These are phyloP conservation scores for Microctenopoma lineatum DNA, from an alignment of 2,797 vertebrate genomes.

Conservation along the genomic window DNA sequence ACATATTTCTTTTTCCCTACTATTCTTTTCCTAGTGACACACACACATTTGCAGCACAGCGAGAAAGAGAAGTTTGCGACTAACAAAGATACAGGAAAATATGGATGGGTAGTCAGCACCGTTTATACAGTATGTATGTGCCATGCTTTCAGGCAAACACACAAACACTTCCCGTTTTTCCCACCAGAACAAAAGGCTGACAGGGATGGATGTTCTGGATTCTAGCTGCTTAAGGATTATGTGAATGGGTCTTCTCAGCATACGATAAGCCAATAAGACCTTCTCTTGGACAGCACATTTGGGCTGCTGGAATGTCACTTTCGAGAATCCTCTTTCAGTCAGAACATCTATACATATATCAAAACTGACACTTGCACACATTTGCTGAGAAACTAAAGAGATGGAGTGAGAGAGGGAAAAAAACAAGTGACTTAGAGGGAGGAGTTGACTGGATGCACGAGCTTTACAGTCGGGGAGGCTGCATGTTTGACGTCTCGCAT, in stretches of 20 bases:
- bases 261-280: constrained; percentile 72
- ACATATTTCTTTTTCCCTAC: constrained; percentile 30
- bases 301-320: constrained; percentile 58
- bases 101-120: constrained; percentile 27
- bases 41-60: constrained; percentile 33
- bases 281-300: constrained; percentile 66
- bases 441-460: constrained; percentile 8
- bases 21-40: constrained; percentile 35
- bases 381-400: constrained; percentile 31
- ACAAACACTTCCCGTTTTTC: constrained; percentile 45
- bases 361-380: constrained; percentile 52
- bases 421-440: constrained; percentile 3
- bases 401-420: not conserved
- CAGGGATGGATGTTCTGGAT: constrained; percentile 75
- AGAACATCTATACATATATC: constrained; percentile 43
- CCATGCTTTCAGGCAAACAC: constrained; percentile 40
- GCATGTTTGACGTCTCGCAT: constrained; percentile 23
- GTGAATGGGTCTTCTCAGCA: constrained; percentile 72
- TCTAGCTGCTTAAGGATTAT: constrained; percentile 75
- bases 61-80: constrained; percentile 22
- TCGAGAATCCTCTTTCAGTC: constrained; percentile 62
- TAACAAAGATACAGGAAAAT: constrained; percentile 63
- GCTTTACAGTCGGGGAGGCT: constrained; percentile 37
- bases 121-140: constrained; percentile 33
- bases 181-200: constrained; percentile 73